Conservation (phyloP, 2,888 invertebrate genomes). For the Dioctria linearis region DNA sequence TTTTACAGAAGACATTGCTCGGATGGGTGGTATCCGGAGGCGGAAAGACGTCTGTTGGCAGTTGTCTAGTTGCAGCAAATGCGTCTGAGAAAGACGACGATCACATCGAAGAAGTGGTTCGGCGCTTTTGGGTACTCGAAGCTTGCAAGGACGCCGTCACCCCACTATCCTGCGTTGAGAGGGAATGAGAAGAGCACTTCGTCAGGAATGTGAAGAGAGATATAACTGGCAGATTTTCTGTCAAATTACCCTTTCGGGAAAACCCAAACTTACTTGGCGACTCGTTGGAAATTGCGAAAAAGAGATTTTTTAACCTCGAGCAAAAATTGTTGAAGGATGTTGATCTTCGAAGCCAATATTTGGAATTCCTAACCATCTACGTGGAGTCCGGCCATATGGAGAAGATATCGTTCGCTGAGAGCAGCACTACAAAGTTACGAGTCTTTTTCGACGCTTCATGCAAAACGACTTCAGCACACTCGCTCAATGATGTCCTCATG, state of each 20-base stretch:
- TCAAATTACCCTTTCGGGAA: neutral
- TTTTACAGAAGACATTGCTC: no score
- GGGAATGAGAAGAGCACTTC: no score
- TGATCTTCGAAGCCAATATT: conserved; percentile 57
- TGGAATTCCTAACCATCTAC: conserved; percentile 60
- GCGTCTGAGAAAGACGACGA: no score
- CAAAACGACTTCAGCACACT: conserved; percentile 54
- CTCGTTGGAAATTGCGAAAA: neutral
- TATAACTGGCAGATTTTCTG: no score
- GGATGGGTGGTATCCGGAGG: no score
- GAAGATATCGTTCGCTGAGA: conserved; percentile 23
- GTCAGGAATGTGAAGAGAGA: no score
- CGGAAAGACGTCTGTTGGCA: no score
- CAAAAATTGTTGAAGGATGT: conserved; percentile 55
- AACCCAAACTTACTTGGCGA: neutral
- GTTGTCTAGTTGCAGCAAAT: no score
- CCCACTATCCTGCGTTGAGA: no score
- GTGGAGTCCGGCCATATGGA: conserved; percentile 59
- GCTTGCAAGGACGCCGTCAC: no score
- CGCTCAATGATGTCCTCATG: conserved; percentile 55
- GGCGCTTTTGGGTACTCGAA: no score
- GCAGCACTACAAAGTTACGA: conserved; percentile 49
- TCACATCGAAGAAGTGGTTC: no score
- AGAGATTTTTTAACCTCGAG: conserved; percentile 53
- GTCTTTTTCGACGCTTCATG: conserved; percentile 53